Percentiles rank a stretch among this genome's conserved stretches.
These are phyloP conservation scores for Diplodus puntazzo DNA, from an alignment of 2,797 vertebrate genomes.

Conservation along the genomic window DNA sequence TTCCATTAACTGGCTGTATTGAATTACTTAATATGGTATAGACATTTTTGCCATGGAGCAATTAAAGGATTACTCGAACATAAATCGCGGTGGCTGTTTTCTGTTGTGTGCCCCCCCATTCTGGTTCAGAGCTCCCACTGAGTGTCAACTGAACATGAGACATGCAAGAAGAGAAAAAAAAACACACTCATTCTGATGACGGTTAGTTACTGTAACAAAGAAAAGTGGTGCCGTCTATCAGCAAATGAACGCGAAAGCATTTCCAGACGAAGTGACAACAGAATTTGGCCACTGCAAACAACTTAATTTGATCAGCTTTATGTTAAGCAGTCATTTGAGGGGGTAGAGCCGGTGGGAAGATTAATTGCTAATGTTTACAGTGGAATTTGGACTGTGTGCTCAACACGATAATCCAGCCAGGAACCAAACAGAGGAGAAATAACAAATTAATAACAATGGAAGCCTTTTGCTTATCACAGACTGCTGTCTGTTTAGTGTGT, in stretches of 20 bases:
- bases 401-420: slow-evolving; percentile 83
- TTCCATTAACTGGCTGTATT: slow-evolving; percentile 83
- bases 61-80: slow-evolving; percentile 88
- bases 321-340: slow-evolving; percentile 79
- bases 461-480: slow-evolving; percentile 76
- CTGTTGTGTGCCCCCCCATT: slow-evolving; percentile 74
- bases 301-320: slow-evolving; percentile 87
- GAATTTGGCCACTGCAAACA: slow-evolving; percentile 78
- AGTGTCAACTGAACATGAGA: slow-evolving; percentile 51
- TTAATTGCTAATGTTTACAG: slow-evolving; percentile 88
- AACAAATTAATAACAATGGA: slow-evolving; percentile 85
- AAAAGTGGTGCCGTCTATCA: slow-evolving; percentile 45
- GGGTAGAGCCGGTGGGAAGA: slow-evolving; percentile 62
- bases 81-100: slow-evolving; percentile 82
- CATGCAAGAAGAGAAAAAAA: slow-evolving; percentile 27
- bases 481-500: slow-evolving; percentile 74
- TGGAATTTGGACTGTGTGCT: slow-evolving; percentile 86
- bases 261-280: slow-evolving; percentile 78
- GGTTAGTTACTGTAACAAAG: slow-evolving; percentile 63
- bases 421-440: slow-evolving; percentile 78
- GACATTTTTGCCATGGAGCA: slow-evolving; percentile 84
- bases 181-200: slow-evolving; percentile 25
- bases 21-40: slow-evolving; percentile 86
- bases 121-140: slow-evolving; percentile 71
- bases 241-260: slow-evolving; percentile 56